Conservation (phyloP, 1,140 invertebrate genomes). For the Bombus terrestris region DNA sequence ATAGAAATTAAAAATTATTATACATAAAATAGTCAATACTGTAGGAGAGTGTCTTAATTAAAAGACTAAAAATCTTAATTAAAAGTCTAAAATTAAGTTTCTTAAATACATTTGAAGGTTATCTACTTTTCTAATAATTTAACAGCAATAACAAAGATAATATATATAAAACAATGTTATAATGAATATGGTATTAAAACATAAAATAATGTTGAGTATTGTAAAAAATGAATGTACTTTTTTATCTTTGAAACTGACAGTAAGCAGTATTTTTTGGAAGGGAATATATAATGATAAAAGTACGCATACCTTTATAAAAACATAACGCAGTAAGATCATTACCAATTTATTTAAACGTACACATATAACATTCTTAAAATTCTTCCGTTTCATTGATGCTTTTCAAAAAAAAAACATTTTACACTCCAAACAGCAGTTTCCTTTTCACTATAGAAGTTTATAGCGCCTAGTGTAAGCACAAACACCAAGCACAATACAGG, state of each 20-base stretch:
- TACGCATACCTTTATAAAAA: constrained; percentile 47
- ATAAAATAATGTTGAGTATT: not conserved
- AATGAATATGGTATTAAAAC: not conserved
- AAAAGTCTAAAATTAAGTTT: not conserved
- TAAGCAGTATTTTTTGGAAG: constrained; percentile 21
- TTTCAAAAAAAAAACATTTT: constrained; percentile 34
- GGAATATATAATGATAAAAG: constrained; percentile 18
- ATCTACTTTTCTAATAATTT: constrained; percentile 15
- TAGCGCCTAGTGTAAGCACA: constrained; percentile 50
- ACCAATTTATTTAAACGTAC: constrained; percentile 28
- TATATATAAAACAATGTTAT: not conserved
- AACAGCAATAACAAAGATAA: not conserved
- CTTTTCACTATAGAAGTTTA: constrained; percentile 53
- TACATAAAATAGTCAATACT: not conserved
- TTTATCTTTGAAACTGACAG: constrained; percentile 40
- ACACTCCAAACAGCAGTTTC: constrained; percentile 25
- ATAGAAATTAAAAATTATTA: constrained; percentile 4
- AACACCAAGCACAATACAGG: constrained; percentile 17
- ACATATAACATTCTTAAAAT: constrained; percentile 39
- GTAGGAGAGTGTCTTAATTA: not conserved
- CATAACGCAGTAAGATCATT: constrained; percentile 13
- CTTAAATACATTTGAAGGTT: constrained; percentile 46
- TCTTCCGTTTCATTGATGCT: constrained; percentile 41
- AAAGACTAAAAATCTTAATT: too few species aligned
- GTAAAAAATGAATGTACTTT: not conserved